phyloP scores from a whole-genome alignment of 2,797 vertebrate species.

The Gouania willdenowi region DNA sequence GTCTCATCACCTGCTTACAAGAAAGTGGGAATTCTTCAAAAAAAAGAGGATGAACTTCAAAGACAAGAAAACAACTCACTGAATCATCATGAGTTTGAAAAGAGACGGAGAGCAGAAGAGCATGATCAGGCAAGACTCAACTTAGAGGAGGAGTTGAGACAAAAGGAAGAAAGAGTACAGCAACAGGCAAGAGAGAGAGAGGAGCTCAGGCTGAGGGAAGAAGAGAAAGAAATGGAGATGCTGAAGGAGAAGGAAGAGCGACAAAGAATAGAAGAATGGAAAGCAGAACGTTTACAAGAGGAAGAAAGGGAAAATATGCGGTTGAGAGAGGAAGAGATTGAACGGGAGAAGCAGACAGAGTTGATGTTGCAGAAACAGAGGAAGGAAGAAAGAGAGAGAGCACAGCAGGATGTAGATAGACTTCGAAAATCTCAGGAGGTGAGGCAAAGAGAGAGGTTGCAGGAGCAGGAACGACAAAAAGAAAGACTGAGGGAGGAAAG shows the following conservation, averaged over 20 bases:
- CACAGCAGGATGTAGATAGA: background rate
- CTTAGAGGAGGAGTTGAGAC: constrained; percentile 22
- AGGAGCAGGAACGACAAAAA: constrained; percentile 1
- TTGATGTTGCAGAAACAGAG: background rate
- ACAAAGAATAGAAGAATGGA: background rate
- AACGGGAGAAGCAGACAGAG: constrained; percentile 15
- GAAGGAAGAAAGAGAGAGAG: constrained; percentile 8
- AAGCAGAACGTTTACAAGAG: constrained; percentile 8
- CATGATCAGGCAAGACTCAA: constrained; percentile 2
- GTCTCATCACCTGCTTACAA: constrained; percentile 17
- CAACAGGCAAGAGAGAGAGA: constrained; percentile 17
- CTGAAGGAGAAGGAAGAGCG: background rate
- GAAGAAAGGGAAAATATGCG: constrained; percentile 16
- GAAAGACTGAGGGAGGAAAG: constrained; percentile 1
- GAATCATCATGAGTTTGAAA: constrained; percentile 39
- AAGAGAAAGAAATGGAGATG: constrained; percentile 5
- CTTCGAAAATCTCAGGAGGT: background rate
- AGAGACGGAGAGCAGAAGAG: constrained; percentile 34
- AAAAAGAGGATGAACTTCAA: constrained; percentile 5
- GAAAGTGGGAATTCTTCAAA: constrained; percentile 21
- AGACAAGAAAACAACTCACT: constrained; percentile 22
- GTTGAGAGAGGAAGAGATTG: constrained; percentile 11
- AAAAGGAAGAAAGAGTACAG: constrained; percentile 16
- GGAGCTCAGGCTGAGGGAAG: background rate
- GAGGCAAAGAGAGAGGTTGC: background rate